Conservation (phyloP, 1,140 invertebrate species). For the Drosophila mojavensis region DNA sequence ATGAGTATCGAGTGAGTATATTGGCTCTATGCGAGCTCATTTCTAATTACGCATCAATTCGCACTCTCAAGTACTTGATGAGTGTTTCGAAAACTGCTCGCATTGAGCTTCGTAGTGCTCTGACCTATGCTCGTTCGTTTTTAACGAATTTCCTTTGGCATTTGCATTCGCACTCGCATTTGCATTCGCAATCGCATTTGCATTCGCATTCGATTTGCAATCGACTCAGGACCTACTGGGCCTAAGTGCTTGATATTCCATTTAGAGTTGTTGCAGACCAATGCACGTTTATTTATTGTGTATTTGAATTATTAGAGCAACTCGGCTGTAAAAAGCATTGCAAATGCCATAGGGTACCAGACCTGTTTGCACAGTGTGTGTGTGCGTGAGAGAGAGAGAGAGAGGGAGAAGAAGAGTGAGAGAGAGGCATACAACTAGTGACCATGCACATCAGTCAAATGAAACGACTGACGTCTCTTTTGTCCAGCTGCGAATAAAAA, state of each 20-base stretch:
- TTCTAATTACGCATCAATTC: too few relatives aligned
- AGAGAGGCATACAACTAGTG: slow-evolving; percentile 11
- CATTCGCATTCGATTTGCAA: background rate
- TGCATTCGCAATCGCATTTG: background rate
- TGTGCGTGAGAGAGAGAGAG: background rate
- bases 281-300: slow-evolving; percentile 75
- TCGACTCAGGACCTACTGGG: background rate
- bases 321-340: slow-evolving; percentile 65
- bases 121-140: background rate
- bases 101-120: too few relatives aligned
- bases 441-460: slow-evolving; percentile 41
- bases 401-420: background rate
- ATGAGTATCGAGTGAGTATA: too few relatives aligned
- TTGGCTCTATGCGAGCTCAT: too few relatives aligned
- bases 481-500: slow-evolving; percentile 38
- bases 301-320: slow-evolving; percentile 74
- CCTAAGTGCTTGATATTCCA: slow-evolving; percentile 6
- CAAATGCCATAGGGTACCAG: background rate
- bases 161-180: background rate
- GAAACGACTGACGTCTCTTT: slow-evolving; percentile 40
- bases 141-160: background rate
- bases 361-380: background rate
- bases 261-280: slow-evolving; percentile 32
- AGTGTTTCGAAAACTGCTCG: too few relatives aligned
- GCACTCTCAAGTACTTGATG: too few relatives aligned